These are phyloP conservation scores for Sminthurides aquaticus DNA, from an alignment of 2,888 invertebrate species.

Conservation along the genomic window DNA sequence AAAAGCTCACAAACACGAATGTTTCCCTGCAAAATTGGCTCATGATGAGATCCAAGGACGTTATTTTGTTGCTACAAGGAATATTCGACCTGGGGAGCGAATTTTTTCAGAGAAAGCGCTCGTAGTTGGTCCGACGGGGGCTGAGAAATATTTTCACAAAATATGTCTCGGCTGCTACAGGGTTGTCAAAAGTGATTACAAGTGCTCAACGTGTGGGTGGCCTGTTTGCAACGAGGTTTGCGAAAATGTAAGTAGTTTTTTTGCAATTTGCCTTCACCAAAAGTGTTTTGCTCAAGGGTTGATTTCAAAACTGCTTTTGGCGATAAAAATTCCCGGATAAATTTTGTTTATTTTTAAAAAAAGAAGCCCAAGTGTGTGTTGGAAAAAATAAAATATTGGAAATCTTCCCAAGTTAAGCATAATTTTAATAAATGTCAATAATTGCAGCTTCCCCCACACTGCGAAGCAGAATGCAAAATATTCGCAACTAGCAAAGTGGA, in stretches of 20 bases:
- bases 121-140: constrained; percentile 58
- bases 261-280: no score
- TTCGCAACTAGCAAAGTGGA: constrained; percentile 28
- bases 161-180: constrained; percentile 44
- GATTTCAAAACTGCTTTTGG: no score
- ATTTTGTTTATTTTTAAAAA: no score
- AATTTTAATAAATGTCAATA: no score
- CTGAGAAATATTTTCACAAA: constrained; percentile 33
- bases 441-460: constrained; percentile 26
- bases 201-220: constrained; percentile 55
- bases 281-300: no score
- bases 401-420: no score
- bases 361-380: no score
- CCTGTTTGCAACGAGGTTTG: constrained; percentile 60
- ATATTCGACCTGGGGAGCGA: constrained; percentile 62
- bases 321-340: no score
- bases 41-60: constrained; percentile 55
- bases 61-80: constrained; percentile 62
- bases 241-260: constrained; percentile 47
- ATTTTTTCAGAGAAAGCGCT: constrained; percentile 65
- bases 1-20: constrained; percentile 58
- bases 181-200: constrained; percentile 30
- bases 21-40: constrained; percentile 55
- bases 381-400: no score
- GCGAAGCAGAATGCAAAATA: constrained; percentile 37